Evolutionary conservation across 2,113 vertebrate species (phyloP).

Genomic region (Sisor rabdophorus): DNA sequence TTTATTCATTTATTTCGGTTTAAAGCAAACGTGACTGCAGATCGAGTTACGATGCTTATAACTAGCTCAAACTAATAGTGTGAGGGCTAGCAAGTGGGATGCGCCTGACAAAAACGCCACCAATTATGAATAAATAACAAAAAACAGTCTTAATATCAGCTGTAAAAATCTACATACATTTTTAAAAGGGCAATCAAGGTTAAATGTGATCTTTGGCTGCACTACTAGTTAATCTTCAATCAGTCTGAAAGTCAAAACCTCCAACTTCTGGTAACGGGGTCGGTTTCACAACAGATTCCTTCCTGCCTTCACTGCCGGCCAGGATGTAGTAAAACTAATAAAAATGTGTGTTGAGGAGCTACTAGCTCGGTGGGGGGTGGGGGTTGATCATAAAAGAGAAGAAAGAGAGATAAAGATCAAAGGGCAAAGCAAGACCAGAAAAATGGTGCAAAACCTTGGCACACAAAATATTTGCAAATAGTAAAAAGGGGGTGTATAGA

Average conservation of each 20-base stretch:
- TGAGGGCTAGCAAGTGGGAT: neutral
- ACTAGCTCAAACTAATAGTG: neutral
- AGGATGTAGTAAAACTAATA: neutral
- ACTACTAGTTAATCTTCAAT: neutral
- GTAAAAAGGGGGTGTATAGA: too few relatives aligned
- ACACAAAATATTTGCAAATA: neutral
- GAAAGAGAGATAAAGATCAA: neutral
- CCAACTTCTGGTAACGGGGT: neutral
- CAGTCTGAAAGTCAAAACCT: neutral
- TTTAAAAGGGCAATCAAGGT: neutral
- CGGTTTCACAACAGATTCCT: neutral
- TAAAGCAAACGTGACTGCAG: neutral
- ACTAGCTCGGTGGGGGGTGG: neutral
- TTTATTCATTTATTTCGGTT: too few relatives aligned
- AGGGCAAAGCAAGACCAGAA: neutral
- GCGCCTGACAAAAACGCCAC: neutral
- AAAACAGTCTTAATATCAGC: neutral
- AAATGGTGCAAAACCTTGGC: neutral
- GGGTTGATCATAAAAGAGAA: neutral
- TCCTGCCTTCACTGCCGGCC: neutral
- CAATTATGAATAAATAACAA: neutral
- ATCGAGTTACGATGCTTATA: neutral
- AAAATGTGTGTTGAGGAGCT: neutral
- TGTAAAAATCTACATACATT: neutral
- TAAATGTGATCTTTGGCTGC: conserved; percentile 12